Conservation (phyloP, 2,113 vertebrate genomes). For the Alethe castanea region DNA sequence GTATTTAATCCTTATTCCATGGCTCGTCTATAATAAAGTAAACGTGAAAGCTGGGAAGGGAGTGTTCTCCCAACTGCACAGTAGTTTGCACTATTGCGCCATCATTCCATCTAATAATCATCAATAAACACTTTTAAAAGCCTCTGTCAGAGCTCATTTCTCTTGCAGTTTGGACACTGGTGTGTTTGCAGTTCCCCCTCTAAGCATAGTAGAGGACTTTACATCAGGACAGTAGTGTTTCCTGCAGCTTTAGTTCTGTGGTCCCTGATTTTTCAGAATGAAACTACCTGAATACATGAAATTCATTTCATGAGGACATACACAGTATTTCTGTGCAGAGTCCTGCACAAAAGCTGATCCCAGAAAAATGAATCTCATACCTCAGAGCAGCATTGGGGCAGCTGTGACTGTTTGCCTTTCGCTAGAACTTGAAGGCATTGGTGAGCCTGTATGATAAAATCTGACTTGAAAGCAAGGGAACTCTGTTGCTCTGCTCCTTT, state of each 20-base stretch:
- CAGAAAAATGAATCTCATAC: background rate
- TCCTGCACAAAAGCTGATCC: background rate
- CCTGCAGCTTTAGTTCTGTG: background rate
- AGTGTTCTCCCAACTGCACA: slow-evolving; percentile 49
- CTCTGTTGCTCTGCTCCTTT: background rate
- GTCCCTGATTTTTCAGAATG: background rate
- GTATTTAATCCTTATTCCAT: slow-evolving; percentile 45
- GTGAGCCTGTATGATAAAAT: background rate
- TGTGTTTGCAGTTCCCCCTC: background rate
- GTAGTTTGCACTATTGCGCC: slow-evolving; percentile 69
- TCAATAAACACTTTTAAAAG: slow-evolving; percentile 76
- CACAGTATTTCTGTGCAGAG: background rate
- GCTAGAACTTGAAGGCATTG: background rate
- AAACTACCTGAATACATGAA: background rate
- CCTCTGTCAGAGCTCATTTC: background rate
- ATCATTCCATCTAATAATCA: slow-evolving; percentile 59
- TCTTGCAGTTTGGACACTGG: background rate
- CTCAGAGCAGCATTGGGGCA: background rate
- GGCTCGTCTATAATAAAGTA: slow-evolving; percentile 53
- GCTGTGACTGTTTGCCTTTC: background rate
- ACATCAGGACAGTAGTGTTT: background rate
- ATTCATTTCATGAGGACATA: accelerated
- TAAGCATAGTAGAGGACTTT: background rate
- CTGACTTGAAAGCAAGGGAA: background rate
- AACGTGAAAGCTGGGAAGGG: slow-evolving; percentile 59